Base-by-base conservation (phyloP, 2,113 vertebrate species). In the Gavialis gangeticus region DNA sequence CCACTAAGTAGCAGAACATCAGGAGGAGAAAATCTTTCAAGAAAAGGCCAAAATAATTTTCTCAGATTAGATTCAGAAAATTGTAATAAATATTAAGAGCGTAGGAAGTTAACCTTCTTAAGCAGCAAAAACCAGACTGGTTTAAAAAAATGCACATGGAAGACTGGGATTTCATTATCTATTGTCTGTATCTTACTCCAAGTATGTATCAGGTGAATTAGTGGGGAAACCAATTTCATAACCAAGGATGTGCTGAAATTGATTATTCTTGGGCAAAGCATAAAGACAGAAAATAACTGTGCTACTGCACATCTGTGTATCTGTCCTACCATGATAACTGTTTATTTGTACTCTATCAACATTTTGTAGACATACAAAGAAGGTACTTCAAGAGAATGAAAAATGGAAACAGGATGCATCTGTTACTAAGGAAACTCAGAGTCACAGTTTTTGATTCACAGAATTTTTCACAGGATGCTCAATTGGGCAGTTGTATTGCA, bases 351-450 rank as follows among this genome's bases (percentile, higher is more conserved):
- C 84, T 46, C 87, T 62, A 83, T 75, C 58, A 92, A 84, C 7
- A 24, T 94, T 93, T 85, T 82, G 87, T 63, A 34, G 79, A 59
- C 66, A 89, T 64, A 96, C 88, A 97, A 96, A 98, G 91, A 86
- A 85, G 4, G 6, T 16, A 96, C 90, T 79, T 84, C 81, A 92
- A 76, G 4, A 37, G 86, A 95, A 84, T 75, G 92, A 90, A 63
- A 87, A 88, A 90, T 55, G 89, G 94, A 94, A 96, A 93, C 56
- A 86, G 82, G 96, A 94, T 0, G 6, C 75, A 77, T 64, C 77
- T 1, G 95, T 98, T 98, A 97, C 97, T 97, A 98, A 90, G 97
- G 98, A 97, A 98, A 98, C 98, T 89, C 91, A 60, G 66, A 90
- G 87, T 78, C 59, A 64, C 15, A 82, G 75, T 86, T 93, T 94